phyloP scores from a whole-genome alignment of 37 sponge, comb jelly and placozoan species.

The Dysidea cf. avara region DNA sequence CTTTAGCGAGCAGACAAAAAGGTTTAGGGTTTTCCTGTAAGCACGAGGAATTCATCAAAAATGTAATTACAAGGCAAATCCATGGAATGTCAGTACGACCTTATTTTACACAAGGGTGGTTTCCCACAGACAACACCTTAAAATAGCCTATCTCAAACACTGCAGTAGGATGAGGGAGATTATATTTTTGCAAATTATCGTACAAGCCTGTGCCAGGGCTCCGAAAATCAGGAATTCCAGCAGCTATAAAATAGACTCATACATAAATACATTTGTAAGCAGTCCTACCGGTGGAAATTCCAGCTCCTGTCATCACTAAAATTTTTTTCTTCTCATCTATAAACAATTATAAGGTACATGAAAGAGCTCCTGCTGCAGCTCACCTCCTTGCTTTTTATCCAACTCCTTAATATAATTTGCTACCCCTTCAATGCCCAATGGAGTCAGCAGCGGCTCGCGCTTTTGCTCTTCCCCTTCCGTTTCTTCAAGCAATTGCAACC shows the following conservation, averaged over 20 bases:
- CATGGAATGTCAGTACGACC: too few species aligned
- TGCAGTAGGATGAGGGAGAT: slow-evolving; percentile 85
- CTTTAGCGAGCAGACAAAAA: slow-evolving; percentile 87
- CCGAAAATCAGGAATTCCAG: slow-evolving; percentile 97
- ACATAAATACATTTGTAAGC: neutral
- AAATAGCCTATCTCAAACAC: slow-evolving; percentile 93
- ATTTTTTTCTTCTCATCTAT: slow-evolving; percentile 30
- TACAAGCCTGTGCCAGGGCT: slow-evolving; percentile 94
- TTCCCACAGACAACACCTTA: slow-evolving; percentile 8
- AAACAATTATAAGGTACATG: too few species aligned
- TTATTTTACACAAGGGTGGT: neutral
- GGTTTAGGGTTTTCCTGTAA: slow-evolving; percentile 70
- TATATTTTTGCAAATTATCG: slow-evolving; percentile 88
- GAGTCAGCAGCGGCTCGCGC: too few species aligned
- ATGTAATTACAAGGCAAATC: too few species aligned
- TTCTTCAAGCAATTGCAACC: too few species aligned
- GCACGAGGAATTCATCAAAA: too few species aligned
- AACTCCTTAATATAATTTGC: too few species aligned
- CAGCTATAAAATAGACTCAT: slow-evolving; percentile 52
- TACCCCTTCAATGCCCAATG: too few species aligned
- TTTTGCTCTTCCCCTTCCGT: too few species aligned
- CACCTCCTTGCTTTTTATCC: too few species aligned
- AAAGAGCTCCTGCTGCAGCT: too few species aligned
- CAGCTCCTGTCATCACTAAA: slow-evolving; percentile 94
- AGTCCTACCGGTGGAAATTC: slow-evolving; percentile 84